These are phyloP conservation scores for Globia sparganii DNA, from an alignment of 2,888 invertebrate genomes.

Conservation along the genomic window DNA sequence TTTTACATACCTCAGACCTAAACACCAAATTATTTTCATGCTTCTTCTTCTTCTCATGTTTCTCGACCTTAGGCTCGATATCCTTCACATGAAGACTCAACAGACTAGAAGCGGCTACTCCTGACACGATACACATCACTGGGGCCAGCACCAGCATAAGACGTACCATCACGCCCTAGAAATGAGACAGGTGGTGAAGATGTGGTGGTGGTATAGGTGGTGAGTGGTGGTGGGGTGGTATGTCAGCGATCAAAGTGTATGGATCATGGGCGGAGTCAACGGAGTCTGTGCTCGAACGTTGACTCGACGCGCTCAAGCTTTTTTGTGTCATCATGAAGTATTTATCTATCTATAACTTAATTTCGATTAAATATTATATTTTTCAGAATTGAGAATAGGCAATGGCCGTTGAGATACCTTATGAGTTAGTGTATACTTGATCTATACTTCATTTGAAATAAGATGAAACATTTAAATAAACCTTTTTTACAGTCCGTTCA, in stretches of 20 bases:
- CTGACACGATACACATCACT: conserved; percentile 99
- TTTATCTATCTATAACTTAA: not conserved
- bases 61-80: conserved; percentile 92
- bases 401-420: not conserved
- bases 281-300: conserved; percentile 80
- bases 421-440: too few species aligned
- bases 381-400: not conserved
- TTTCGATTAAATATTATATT: too few species aligned
- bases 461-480: too few species aligned
- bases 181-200: not conserved
- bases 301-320: conserved; percentile 85
- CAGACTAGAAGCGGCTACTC: conserved; percentile 97
- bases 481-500: too few species aligned
- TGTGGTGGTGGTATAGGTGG: conserved; percentile 22
- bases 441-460: too few species aligned
- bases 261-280: conserved; percentile 87
- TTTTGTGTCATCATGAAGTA: conserved; percentile 80
- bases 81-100: conserved; percentile 96
- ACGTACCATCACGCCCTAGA: conserved; percentile 99
- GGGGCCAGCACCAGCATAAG: conserved; percentile 99
- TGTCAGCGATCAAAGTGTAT: conserved; percentile 92
- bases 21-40: conserved; percentile 94
- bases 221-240: conserved; percentile 5
- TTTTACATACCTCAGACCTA: conserved; percentile 93
- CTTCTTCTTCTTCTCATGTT: conserved; percentile 92